phyloP scores from a whole-genome alignment of 2,797 vertebrate genomes.

The Allobates femoralis region DNA sequence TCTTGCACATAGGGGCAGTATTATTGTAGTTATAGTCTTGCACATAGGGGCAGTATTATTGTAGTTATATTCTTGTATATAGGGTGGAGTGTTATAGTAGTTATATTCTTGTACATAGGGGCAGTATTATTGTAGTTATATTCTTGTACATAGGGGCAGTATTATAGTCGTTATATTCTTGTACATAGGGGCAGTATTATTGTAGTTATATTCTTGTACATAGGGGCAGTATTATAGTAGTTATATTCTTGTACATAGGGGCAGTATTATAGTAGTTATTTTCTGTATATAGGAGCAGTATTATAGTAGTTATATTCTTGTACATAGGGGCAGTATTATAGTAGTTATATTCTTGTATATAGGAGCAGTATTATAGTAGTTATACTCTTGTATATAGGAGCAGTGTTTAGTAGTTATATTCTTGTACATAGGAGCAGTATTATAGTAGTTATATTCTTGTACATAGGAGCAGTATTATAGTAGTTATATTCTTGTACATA shows the following conservation, averaged over 20 bases:
- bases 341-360: too few species aligned
- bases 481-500: too few species aligned
- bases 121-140: background rate
- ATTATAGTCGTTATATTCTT: slow-evolving; percentile 26
- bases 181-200: background rate
- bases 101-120: too few species aligned
- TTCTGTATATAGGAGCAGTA: background rate
- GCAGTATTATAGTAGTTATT: slow-evolving; percentile 17
- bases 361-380: too few species aligned
- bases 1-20: too few species aligned
- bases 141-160: slow-evolving; percentile 1
- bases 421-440: background rate
- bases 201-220: too few species aligned
- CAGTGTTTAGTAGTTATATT: too few species aligned
- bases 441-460: slow-evolving; percentile 5
- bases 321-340: too few species aligned
- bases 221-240: slow-evolving; percentile 17
- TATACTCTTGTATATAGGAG: too few species aligned
- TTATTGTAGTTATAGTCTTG: background rate
- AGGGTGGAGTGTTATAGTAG: background rate
- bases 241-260: slow-evolving; percentile 16
- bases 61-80: background rate
- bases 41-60: too few species aligned
- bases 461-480: background rate
- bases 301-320: too few species aligned